A percentile compares a stretch with the other conserved stretches of the same genome.
Conservation (phyloP, 2,888 invertebrate genomes). For the Mechanitis messenoides region DNA sequence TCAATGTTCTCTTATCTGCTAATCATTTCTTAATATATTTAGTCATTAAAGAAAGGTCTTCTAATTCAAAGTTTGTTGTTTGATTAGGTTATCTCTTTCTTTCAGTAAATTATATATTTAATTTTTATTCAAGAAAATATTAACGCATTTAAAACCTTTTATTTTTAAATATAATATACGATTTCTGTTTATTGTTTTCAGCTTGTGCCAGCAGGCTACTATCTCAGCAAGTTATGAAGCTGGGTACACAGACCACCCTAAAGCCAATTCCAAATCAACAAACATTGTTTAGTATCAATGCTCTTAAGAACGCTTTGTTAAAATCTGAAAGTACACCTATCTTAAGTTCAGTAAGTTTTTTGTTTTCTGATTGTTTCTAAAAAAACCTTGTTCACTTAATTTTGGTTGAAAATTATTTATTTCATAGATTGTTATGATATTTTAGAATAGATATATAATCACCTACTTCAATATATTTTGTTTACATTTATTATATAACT, state of each 20-base stretch:
- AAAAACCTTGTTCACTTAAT: too few species aligned
- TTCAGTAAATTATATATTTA: too few species aligned
- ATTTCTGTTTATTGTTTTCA: constrained; percentile 34
- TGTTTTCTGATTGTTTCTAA: background rate
- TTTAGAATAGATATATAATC: too few species aligned
- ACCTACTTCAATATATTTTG: too few species aligned
- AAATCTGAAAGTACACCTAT: constrained; percentile 49
- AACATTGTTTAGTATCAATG: constrained; percentile 37
- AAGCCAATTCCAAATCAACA: constrained; percentile 32
- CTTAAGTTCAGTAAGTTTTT: constrained; percentile 49
- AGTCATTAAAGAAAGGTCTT: background rate
- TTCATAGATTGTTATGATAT: too few species aligned
- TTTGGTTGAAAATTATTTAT: too few species aligned
- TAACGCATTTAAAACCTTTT: too few species aligned
- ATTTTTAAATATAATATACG: too few species aligned
- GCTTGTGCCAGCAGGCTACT: constrained; percentile 48
- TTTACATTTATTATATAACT: too few species aligned
- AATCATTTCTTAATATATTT: background rate
- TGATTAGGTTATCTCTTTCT: background rate
- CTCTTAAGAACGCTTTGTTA: constrained; percentile 36
- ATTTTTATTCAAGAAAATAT: too few species aligned
- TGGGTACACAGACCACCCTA: constrained; percentile 47
- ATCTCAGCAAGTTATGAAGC: constrained; percentile 49
- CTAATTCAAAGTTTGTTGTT: background rate
- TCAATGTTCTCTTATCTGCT: constrained; percentile 6